Evolutionary conservation across 2,113 vertebrate species (phyloP).

Genomic region (Phrynosoma platyrhinos): DNA sequence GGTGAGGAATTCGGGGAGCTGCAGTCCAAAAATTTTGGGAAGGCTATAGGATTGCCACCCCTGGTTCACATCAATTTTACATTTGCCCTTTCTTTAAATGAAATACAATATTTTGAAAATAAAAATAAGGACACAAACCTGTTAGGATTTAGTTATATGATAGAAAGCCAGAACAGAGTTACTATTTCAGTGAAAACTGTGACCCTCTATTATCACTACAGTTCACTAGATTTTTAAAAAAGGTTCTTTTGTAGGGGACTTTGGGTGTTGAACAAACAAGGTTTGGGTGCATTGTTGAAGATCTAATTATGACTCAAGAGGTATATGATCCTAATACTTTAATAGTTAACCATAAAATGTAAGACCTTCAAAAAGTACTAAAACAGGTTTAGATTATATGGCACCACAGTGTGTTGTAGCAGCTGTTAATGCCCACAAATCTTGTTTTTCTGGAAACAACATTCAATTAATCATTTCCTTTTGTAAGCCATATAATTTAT

Average conservation of each 20-base stretch:
- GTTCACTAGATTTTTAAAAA: neutral
- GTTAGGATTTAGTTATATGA: too few species aligned
- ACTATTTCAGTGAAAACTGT: neutral
- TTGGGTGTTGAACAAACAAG: slow-evolving; percentile 44
- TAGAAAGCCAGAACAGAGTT: neutral
- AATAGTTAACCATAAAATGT: slow-evolving; percentile 71
- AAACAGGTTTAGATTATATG: slow-evolving; percentile 71
- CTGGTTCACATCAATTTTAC: too few species aligned
- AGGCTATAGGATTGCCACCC: too few species aligned
- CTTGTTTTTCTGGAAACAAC: slow-evolving; percentile 81
- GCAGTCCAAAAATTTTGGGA: too few species aligned
- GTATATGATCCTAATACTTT: slow-evolving; percentile 62
- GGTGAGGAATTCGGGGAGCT: too few species aligned
- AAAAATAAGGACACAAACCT: too few species aligned
- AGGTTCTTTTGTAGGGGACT: neutral
- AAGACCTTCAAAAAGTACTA: slow-evolving; percentile 71
- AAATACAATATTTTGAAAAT: too few species aligned
- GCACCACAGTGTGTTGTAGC: slow-evolving; percentile 69
- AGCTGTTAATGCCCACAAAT: slow-evolving; percentile 80
- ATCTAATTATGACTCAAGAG: slow-evolving; percentile 68
- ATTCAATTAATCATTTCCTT: slow-evolving; percentile 83
- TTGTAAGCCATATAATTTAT: slow-evolving; percentile 80
- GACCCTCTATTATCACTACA: neutral
- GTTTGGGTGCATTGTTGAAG: slow-evolving; percentile 50
- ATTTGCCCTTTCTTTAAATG: too few species aligned